Evolutionary conservation across 2,113 vertebrate genomes (phyloP).

Genomic region (Mohoua ochrocephala): DNA sequence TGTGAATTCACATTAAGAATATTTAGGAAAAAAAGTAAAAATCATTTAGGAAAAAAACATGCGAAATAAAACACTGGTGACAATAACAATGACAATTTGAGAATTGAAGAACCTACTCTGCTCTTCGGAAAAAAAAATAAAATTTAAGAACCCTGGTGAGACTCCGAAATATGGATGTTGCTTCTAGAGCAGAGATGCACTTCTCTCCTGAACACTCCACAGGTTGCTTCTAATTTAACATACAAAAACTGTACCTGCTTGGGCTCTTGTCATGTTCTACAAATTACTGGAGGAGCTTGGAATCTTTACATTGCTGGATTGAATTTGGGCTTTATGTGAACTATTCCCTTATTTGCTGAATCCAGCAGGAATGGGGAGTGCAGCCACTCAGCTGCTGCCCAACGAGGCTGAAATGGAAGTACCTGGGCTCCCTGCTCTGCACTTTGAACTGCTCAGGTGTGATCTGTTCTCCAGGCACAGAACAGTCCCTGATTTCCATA

Average conservation of each 20-base stretch:
- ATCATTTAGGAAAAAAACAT: neutral
- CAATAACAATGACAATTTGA: neutral
- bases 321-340: neutral
- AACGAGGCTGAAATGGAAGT: neutral
- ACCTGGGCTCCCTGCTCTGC: neutral
- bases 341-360: neutral
- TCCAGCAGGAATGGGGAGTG: neutral
- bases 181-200: neutral
- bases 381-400: neutral
- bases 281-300: neutral
- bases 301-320: neutral
- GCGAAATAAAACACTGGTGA: neutral
- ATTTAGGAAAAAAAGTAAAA: neutral
- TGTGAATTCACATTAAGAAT: neutral
- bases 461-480: neutral
- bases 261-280: neutral
- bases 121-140: neutral
- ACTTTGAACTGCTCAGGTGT: neutral
- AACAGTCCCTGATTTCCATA: neutral
- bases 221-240: neutral
- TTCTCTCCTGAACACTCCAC: neutral
- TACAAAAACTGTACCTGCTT: neutral
- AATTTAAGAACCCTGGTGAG: neutral
- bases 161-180: neutral
- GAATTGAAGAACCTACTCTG: neutral